Evolutionary conservation across 2,797 vertebrate species (phyloP).

Genomic region (Sardinella longiceps): DNA sequence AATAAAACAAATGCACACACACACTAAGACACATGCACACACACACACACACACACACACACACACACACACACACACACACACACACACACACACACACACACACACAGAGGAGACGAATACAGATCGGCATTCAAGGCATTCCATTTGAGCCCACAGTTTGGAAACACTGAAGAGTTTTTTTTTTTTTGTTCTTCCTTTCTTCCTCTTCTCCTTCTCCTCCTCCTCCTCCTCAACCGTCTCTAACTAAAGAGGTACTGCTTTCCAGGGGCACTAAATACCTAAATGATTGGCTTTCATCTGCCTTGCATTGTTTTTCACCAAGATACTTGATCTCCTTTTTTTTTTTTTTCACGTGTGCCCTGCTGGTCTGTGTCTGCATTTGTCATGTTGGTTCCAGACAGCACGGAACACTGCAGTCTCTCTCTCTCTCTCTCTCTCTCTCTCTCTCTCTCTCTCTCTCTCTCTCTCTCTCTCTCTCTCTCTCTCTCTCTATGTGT

Average conservation of each 20-base stretch:
- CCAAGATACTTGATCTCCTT: background rate
- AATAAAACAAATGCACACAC: background rate
- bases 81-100: background rate
- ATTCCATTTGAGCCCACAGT: constrained; percentile 43
- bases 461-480: no score
- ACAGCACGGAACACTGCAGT: background rate
- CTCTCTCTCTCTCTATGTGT: no score
- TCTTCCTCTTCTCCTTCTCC: background rate
- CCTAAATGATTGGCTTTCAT: constrained; percentile 12
- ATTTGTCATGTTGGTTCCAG: background rate
- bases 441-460: no score
- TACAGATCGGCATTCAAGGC: constrained; percentile 40
- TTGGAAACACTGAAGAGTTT: constrained; percentile 37
- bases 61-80: background rate
- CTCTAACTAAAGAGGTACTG: constrained; percentile 42
- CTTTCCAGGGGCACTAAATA: constrained; percentile 41
- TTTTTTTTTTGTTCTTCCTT: constrained; percentile 3
- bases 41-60: background rate
- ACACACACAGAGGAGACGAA: constrained; percentile 9
- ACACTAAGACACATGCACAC: background rate
- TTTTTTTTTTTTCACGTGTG: constrained; percentile 11
- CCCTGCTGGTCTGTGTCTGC: constrained; percentile 34
- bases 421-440: no score
- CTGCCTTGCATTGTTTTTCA: background rate
- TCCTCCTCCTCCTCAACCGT: background rate